Evolutionary conservation across 2,888 invertebrate species (phyloP).

Genomic region (Stenoptilia bipunctidactyla): DNA sequence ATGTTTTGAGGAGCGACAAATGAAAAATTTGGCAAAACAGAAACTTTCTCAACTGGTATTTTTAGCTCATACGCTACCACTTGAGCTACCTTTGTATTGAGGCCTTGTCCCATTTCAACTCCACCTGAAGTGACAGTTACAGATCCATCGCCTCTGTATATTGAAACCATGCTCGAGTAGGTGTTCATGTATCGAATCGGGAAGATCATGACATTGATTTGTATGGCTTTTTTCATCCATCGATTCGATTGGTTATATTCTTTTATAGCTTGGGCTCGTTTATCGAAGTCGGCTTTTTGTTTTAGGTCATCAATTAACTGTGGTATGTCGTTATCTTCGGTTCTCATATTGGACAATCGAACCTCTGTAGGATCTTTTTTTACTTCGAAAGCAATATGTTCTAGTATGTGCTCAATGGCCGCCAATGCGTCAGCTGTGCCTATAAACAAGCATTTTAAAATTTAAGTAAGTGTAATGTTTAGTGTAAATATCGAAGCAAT

Average conservation of each 20-base stretch:
- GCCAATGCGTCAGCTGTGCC: conserved; percentile 25
- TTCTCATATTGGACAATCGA: conserved; percentile 25
- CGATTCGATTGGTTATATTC: conserved; percentile 27
- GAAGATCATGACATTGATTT: conserved; percentile 27
- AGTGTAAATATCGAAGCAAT: too few species aligned
- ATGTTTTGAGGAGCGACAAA: conserved; percentile 29
- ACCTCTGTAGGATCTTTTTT: conserved; percentile 25
- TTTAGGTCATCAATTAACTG: conserved; percentile 24
- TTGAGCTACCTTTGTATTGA: conserved; percentile 63
- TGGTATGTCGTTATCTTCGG: conserved; percentile 27
- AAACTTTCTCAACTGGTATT: conserved; percentile 26
- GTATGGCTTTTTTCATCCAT: conserved; percentile 33
- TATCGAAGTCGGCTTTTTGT: conserved; percentile 21
- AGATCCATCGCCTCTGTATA: conserved; percentile 67
- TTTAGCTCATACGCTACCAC: conserved; percentile 26
- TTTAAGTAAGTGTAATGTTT: too few species aligned
- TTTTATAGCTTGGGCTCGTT: conserved; percentile 21
- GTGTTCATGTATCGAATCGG: conserved; percentile 25
- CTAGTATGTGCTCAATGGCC: conserved; percentile 33
- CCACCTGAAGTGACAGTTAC: conserved; percentile 76
- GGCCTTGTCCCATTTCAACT: conserved; percentile 78
- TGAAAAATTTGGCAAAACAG: conserved; percentile 20
- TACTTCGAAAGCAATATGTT: conserved; percentile 27
- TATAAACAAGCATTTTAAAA: too few species aligned
- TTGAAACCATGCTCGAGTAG: conserved; percentile 27